Percentiles rank a stretch among this genome's conserved stretches.
phyloP scores from a whole-genome alignment of 2,888 invertebrate genomes.

The Ceriagrion tenellum region DNA sequence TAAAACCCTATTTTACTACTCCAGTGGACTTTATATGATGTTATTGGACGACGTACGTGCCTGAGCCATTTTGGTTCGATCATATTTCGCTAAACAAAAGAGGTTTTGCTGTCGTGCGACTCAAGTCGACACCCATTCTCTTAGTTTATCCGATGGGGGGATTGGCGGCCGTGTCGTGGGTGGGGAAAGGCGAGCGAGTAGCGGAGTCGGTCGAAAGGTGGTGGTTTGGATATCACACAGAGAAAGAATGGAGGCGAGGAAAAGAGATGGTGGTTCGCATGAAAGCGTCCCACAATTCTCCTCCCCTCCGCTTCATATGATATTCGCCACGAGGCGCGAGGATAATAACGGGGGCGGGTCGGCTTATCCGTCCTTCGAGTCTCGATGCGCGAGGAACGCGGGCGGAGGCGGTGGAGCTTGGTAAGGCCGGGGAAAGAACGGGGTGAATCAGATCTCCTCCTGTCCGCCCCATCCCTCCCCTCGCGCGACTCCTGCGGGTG shows the following conservation, averaged over 20 bases:
- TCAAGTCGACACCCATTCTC: background rate
- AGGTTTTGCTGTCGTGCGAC: background rate
- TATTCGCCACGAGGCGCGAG: conserved; percentile 16
- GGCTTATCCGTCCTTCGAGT: background rate
- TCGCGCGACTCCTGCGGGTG: background rate
- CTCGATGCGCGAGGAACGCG: background rate
- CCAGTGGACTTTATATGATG: background rate
- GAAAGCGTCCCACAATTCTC: background rate
- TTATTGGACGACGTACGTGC: background rate
- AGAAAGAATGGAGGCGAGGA: background rate
- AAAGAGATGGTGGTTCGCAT: background rate
- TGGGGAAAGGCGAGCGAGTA: background rate
- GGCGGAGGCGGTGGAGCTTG: background rate
- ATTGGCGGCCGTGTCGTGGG: no score
- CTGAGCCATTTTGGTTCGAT: background rate
- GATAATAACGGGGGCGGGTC: conserved; percentile 41
- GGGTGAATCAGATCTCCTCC: background rate
- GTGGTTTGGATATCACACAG: background rate
- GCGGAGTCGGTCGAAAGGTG: background rate
- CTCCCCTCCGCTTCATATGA: background rate
- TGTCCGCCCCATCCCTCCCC: background rate
- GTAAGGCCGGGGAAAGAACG: background rate
- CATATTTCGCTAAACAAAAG: background rate
- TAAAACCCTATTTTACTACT: no score
- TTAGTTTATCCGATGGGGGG: background rate